Percentiles rank a stretch among this genome's conserved stretches.
These are phyloP conservation scores for Machimus rusticus DNA, from an alignment of 2,888 invertebrate species.

Conservation along the genomic window DNA sequence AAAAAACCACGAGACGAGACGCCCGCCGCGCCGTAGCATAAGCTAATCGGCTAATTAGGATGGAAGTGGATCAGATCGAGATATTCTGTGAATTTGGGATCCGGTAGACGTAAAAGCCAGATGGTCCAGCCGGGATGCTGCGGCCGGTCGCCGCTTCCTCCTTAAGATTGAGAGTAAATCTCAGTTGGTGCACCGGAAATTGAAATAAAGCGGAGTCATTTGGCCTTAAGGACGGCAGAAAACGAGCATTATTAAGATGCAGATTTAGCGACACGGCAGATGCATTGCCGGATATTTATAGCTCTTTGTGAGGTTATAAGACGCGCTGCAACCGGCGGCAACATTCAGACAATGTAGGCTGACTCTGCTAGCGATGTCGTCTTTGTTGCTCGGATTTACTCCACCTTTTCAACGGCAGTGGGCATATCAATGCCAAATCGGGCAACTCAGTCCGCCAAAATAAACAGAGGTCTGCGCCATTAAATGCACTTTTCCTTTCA, in stretches of 20 bases:
- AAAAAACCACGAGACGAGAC: background rate
- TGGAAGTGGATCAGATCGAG: background rate
- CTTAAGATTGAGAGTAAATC: background rate
- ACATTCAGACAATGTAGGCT: background rate
- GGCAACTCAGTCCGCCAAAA: background rate
- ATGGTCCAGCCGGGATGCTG: background rate
- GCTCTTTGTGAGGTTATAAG: background rate
- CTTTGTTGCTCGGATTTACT: background rate
- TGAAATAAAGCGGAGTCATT: background rate
- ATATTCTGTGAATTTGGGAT: background rate
- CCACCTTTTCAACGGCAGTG: background rate
- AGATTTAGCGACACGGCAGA: background rate
- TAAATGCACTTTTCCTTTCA: background rate
- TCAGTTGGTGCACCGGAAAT: background rate
- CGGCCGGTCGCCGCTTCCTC: background rate
- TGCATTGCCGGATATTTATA: conserved; percentile 1
- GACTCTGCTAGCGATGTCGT: background rate
- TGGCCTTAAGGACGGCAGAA: background rate
- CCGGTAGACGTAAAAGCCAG: background rate
- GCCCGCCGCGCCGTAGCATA: background rate
- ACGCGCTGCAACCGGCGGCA: background rate
- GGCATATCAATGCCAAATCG: conserved; percentile 10
- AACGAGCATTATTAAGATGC: background rate
- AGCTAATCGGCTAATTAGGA: background rate
- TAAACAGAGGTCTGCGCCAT: background rate